Base-by-base conservation (phyloP, 2,888 invertebrate species). In the Corbicula japonica region DNA sequence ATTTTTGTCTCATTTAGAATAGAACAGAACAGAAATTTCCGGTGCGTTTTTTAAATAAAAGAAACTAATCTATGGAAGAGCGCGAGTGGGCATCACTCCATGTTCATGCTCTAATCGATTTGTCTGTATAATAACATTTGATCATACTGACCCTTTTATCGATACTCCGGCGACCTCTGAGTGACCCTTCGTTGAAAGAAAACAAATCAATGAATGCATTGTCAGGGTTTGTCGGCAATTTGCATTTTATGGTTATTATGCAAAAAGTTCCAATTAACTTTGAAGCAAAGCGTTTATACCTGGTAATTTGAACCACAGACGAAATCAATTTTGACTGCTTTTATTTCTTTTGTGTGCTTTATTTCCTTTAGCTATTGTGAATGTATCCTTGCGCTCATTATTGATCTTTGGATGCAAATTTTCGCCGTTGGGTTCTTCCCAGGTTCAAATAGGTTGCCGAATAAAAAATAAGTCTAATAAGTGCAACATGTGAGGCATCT, bases 381-480 rank as follows among this genome's bases (percentile, higher is more conserved):
- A 2, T n/a, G n/a, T n/a, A 28, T 8, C 23, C 35, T 58, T 56
- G 30, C 35, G 1, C 58, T 10, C 10, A 35, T 35, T 58, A 35
- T 58, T 35, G 58, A 35, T 23, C 58, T 35, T 34, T 58, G 23
- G 2, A n/a, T 21, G 52, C 38, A 54, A 38, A 54, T 66, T 66
- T 54, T 54, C 66, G 38, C 66, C 54, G 8, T 66, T 54, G 52
- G 54, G 66, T 52, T 66, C 41, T 54, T 66, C 41, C 54, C 66
- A 56, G 26, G 21, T 30, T 8, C n/a, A 30, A 2, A 10, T 1
- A 52, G 15, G 52, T 18, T 32, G 10, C 21, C 15, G 34, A 32
- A 34, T 34, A 10, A 15, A 56, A 56, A 30, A 56, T 56, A 6
- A 32, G 34, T 56, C 21, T 26, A n/a, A n/a, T n/a, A n/a, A n/a